Evolutionary conservation across 2,888 invertebrate species (phyloP), one percentile per base, ranked within the genome.

Genomic region (Subacronicta megacephala): DNA sequence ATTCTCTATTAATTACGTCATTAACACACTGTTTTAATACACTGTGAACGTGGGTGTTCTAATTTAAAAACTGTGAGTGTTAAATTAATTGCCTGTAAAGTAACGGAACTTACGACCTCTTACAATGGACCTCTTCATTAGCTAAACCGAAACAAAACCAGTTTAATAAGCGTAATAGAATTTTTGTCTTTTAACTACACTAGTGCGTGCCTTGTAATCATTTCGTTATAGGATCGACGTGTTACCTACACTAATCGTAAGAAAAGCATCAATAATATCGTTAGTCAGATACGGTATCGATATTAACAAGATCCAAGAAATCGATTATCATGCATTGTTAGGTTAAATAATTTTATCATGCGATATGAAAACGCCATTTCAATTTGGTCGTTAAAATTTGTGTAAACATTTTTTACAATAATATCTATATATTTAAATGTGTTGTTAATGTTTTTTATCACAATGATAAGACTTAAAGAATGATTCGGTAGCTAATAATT

Each of bases 61-160:
- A 74, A 80, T 76, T 80, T 78, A 75, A 81, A 26, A 81, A 81
- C 77, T 76, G 66, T 58, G 1, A 73, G 80, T 69, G 77, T 81
- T 79, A 77, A 81, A 83, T 81, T 84, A 84, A 88, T 83, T 80
- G 80, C 68, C 65, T 72, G 64, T 82, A 72, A 79, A 80, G 51
- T 81, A 67, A 72, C 79, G 78, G 81, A 70, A 66, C 69, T 78
- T 75, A 80, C 79, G 80, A 81, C 74, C 69, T 77, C 76, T 76
- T 70, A 53, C 58, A 67, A 73, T 74, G 67, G 64, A 77, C 76
- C 71, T 72, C 74, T 57, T 75, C 63, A 79, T 73, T 77, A 80
- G 76, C 77, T 73, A 69, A 68, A 75, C 73, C 80, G 80, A 76
- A 82, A 75, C 78, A 72, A 80, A 78, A 80, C 77, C 66, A 77